Evolutionary conservation across 2,113 vertebrate species (phyloP), one percentile per base, ranked within the genome.

Genomic region (Castor canadensis): DNA sequence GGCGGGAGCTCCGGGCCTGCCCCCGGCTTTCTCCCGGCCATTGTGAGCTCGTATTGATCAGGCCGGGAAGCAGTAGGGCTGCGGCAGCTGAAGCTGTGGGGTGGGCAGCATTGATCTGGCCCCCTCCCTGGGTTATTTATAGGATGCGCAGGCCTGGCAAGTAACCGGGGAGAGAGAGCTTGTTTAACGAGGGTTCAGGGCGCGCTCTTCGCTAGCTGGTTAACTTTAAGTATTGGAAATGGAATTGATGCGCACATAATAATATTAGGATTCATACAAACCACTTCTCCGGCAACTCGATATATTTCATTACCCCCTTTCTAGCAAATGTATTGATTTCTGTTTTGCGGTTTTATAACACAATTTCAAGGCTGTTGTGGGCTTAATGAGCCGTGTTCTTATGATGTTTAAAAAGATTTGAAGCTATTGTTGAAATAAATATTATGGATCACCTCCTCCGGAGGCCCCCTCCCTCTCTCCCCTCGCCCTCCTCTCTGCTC

Each of bases 381-480:
- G 98, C 98, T 98, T 98, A 99, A 99, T 98, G 98, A 98, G 97
- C 98, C 98, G 60, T 98, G 98, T 98, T 98, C 98, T 98, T 98
- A 99, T 98, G 98, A 98, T 98, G 98, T 98, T 99, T 98, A 98
- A 98, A 98, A 98, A 98, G 98, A 98, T 98, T 98, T 98, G 98
- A 97, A 97, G 98, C 98, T 94, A 98, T 98, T 97, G 98, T 98
- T 98, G 98, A 98, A 98, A 98, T 97, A 98, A 98, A 98, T 98
- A 98, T 98, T 98, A 98, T 98, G 97, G 98, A 99, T 98, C 96
- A 92, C 94, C 97, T 95, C 97, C 92, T 97, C 96, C 95, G 84
- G 96, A 95, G 97, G 81, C 66, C 87, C 64, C 67, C 30, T 38
- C 56, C 30, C 52, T 30, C 52, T 9, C 71, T 30, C 52, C 7